Conservation (phyloP, 2,113 vertebrate species). For the Glaucomys volans region DNA sequence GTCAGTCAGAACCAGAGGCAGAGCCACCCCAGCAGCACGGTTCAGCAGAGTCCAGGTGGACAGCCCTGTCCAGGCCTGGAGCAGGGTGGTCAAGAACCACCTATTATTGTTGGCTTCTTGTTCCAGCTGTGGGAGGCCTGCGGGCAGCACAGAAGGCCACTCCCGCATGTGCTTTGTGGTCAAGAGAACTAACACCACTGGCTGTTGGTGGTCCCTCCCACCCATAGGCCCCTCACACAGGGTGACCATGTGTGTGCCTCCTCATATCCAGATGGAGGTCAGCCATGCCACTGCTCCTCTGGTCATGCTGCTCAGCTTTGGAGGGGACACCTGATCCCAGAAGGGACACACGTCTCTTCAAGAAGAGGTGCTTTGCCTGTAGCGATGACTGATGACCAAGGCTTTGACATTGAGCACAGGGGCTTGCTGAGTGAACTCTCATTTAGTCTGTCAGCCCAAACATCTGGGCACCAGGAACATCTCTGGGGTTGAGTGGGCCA, state of each 20-base stretch:
- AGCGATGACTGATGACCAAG: neutral
- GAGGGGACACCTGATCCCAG: neutral
- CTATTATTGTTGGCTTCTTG: neutral
- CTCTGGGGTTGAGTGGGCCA: neutral
- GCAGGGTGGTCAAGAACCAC: neutral
- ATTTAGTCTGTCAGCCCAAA: constrained; percentile 28
- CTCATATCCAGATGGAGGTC: neutral
- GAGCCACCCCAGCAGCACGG: too few relatives aligned
- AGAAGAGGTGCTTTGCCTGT: neutral
- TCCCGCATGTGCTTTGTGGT: neutral
- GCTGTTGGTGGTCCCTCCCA: fast-evolving
- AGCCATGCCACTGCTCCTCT: fast-evolving
- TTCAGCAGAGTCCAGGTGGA: neutral
- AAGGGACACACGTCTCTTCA: neutral
- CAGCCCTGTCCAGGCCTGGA: too few relatives aligned
- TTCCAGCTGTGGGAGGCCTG: too few relatives aligned
- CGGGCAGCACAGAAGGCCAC: neutral
- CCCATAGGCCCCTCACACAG: fast-evolving
- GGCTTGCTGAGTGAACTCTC: neutral
- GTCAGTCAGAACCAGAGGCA: neutral
- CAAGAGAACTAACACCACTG: neutral
- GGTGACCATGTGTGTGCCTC: neutral
- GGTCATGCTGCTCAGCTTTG: fast-evolving
- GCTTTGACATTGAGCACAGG: neutral
- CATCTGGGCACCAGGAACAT: neutral